Conservation (phyloP, 2,888 invertebrate species). For the Trichopria drosophilae region DNA sequence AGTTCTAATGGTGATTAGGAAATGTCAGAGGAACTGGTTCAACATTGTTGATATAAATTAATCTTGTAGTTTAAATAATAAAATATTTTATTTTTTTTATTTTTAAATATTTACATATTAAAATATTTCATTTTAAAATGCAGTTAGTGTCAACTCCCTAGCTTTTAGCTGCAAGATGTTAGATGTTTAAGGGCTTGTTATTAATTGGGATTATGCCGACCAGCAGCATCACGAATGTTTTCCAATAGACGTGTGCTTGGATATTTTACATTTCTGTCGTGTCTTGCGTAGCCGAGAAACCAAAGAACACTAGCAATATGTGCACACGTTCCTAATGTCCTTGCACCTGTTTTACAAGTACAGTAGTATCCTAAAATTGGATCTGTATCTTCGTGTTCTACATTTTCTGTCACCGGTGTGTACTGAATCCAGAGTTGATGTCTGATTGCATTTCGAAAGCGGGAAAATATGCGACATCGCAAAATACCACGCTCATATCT, state of each 20-base stretch:
- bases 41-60: no score
- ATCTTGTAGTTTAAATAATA: no score
- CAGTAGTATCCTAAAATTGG: conserved; percentile 7
- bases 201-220: no score
- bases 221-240: no score
- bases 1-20: no score
- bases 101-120: no score
- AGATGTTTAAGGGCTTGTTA: no score
- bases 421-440: conserved; percentile 25
- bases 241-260: not conserved
- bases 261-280: conserved; percentile 11
- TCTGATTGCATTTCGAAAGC: conserved; percentile 6
- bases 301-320: conserved; percentile 17
- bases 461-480: conserved; percentile 20
- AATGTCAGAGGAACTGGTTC: no score
- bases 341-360: conserved; percentile 8
- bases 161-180: no score
- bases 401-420: not conserved
- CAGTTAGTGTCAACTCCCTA: no score
- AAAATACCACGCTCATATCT: conserved; percentile 15
- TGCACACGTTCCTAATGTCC: conserved; percentile 19
- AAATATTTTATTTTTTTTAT: no score
- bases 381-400: not conserved
- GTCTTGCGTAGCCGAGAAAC: conserved; percentile 19
- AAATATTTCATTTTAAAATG: no score